A percentile compares a stretch with the other conserved stretches of the same genome.
phyloP scores from a whole-genome alignment of 2,113 vertebrate species.

The Psilopogon haemacephalus region DNA sequence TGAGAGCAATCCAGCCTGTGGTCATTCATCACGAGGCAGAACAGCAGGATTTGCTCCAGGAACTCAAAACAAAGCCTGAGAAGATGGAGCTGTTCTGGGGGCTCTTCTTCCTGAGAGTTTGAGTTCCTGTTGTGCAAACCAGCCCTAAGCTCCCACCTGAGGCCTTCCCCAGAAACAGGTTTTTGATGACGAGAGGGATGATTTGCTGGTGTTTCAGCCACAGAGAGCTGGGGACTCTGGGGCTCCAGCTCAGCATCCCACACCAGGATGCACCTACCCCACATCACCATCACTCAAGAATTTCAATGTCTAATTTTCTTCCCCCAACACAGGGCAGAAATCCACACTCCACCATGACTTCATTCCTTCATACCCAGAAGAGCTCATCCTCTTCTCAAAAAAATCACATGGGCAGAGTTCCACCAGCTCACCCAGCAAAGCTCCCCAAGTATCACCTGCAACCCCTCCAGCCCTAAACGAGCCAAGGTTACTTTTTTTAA shows the following conservation, averaged over 20 bases:
- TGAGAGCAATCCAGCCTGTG: neutral
- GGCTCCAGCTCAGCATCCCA: neutral
- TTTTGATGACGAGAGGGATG: neutral
- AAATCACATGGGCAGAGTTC: too few relatives aligned
- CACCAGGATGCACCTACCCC: neutral
- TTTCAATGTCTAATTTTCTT: neutral
- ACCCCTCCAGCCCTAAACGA: neutral
- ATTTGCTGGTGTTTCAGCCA: rapidly evolving
- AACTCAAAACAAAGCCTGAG: neutral
- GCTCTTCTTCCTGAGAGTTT: rapidly evolving
- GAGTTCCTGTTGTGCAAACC: neutral
- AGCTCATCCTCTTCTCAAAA: neutral
- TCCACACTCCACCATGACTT: rapidly evolving
- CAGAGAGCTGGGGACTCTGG: rapidly evolving
- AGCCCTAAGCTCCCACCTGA: neutral
- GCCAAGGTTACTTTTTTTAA: neutral
- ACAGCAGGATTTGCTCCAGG: neutral
- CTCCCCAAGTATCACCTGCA: neutral
- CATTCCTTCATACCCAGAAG: rapidly evolving
- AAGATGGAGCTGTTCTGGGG: neutral
- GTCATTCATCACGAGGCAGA: slow-evolving; percentile 14
- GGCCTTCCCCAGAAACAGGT: neutral
- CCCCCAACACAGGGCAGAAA: neutral
- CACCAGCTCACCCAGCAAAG: neutral
- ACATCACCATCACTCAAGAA: neutral